Base-by-base conservation (phyloP, 2,888 invertebrate genomes). In the Drosophila mimetica region DNA sequence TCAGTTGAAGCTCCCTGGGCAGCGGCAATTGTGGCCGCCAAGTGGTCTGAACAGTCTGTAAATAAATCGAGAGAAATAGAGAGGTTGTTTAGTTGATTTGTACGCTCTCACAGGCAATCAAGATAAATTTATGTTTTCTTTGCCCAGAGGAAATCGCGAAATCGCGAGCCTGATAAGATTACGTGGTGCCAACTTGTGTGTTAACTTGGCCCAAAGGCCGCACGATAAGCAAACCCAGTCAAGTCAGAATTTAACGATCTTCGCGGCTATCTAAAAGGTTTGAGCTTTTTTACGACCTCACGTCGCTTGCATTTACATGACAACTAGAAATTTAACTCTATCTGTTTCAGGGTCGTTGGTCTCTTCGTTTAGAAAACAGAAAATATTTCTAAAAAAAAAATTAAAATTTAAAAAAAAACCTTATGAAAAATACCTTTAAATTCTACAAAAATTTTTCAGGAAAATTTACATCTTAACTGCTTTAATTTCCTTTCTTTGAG, bases 11-110 rank as follows among this genome's bases (percentile, higher is more conserved):
- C 84, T 92, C 91, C 70, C 91, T 90, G 76, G 91, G 91, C 66
- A 91, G 77, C 53, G 92, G 91, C 86, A 92, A 80, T 80, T 92
- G 91, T 48, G 91, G 91, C 85, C 92, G 91, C 92, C 92, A 92
- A 76, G 89, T 89, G 74, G 91, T 90, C 88, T 92, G 91, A 76
- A 92, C 91, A 90, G 92, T 92, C 91, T 92, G 76, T 11, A 86
- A 78, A 59, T 39, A 42, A 42, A 42, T 46, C 8, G 16, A 44
- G 16, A 46, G 13, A 46, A 4, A 47, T 28, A 52, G 6, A 16
- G 4, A 36, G 42, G n/a, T n/a, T 60, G 34, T 63, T 30, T 67
- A 55, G 34, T 58, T 39, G 42, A 64, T 71, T 48, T 18, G 41
- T 30, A 11, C 30, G 41, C 34, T 67, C 46, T 0, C 59, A 70